Evolutionary conservation across 2,888 invertebrate genomes (phyloP).

Genomic region (Aleiodes leptofemur): DNA sequence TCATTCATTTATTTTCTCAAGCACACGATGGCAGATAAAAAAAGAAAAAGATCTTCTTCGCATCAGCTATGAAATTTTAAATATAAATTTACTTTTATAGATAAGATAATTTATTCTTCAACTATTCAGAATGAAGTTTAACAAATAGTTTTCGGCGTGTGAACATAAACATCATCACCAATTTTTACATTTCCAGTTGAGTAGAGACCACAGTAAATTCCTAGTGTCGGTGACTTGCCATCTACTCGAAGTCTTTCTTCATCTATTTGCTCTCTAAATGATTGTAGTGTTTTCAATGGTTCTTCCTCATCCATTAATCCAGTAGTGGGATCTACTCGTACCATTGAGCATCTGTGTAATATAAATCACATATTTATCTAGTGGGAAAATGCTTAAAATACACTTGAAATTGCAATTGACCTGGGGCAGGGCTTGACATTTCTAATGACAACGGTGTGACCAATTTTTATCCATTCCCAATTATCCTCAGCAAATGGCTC

Average conservation of each 20-base stretch:
- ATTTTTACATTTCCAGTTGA: slow-evolving; percentile 74
- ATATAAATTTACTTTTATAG: neutral
- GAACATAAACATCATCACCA: slow-evolving; percentile 77
- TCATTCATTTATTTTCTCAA: slow-evolving; percentile 15
- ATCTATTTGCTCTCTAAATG: slow-evolving; percentile 66
- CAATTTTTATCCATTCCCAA: slow-evolving; percentile 79
- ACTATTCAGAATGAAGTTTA: slow-evolving; percentile 7
- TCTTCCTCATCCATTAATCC: slow-evolving; percentile 75
- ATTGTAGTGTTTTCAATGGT: slow-evolving; percentile 77
- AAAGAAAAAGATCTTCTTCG: neutral
- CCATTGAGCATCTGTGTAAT: slow-evolving; percentile 74
- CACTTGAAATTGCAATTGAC: slow-evolving; percentile 63
- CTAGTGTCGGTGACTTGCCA: slow-evolving; percentile 75
- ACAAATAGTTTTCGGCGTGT: slow-evolving; percentile 35
- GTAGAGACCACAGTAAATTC: slow-evolving; percentile 76
- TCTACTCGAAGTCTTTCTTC: slow-evolving; percentile 61
- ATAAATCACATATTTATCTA: slow-evolving; percentile 16
- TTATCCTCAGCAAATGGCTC: slow-evolving; percentile 77
- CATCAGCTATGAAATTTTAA: neutral
- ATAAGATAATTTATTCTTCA: neutral
- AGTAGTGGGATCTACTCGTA: slow-evolving; percentile 76
- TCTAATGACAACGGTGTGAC: slow-evolving; percentile 75
- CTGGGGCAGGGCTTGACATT: slow-evolving; percentile 79
- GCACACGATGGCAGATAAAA: neutral
- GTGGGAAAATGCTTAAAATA: neutral